Evolutionary conservation across 2,113 vertebrate genomes (phyloP).

Genomic region (Zeus faber): DNA sequence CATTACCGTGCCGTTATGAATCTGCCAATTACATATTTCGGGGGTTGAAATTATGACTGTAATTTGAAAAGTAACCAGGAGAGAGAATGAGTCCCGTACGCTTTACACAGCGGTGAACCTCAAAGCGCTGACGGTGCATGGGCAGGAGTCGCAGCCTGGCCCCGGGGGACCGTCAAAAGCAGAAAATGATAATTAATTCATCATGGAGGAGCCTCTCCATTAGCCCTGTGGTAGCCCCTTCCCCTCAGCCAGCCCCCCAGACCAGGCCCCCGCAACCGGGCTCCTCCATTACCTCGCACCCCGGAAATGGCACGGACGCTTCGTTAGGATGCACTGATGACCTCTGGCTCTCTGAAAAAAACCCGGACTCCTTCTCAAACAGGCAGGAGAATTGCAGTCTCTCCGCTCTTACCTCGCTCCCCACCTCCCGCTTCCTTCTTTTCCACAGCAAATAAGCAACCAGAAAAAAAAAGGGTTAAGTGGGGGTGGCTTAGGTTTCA

Average conservation of each 20-base stretch:
- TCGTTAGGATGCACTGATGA: slow-evolving; percentile 28
- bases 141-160: slow-evolving; percentile 48
- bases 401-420: no score
- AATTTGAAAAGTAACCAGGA: slow-evolving; percentile 55
- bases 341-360: slow-evolving; percentile 15
- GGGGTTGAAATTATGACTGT: slow-evolving; percentile 57
- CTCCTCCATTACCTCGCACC: slow-evolving; percentile 35
- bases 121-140: slow-evolving; percentile 70
- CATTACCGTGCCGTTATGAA: slow-evolving; percentile 61
- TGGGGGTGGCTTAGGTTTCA: no score
- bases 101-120: slow-evolving; percentile 62
- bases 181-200: slow-evolving; percentile 78
- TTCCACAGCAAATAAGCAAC: no score
- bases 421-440: no score
- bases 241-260: slow-evolving; percentile 45
- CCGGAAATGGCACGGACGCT: slow-evolving; percentile 38
- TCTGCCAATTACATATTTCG: slow-evolving; percentile 60
- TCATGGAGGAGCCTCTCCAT: slow-evolving; percentile 65
- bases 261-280: slow-evolving; percentile 38
- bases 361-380: no score
- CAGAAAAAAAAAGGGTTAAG: no score
- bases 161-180: slow-evolving; percentile 71
- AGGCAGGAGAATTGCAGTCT: not conserved
- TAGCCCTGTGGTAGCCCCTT: slow-evolving; percentile 67
- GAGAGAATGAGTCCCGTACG: slow-evolving; percentile 44